Percentiles rank a stretch among this genome's conserved stretches.
Evolutionary conservation across 1,140 invertebrate species (phyloP).

Genomic region (Dreissena polymorpha): DNA sequence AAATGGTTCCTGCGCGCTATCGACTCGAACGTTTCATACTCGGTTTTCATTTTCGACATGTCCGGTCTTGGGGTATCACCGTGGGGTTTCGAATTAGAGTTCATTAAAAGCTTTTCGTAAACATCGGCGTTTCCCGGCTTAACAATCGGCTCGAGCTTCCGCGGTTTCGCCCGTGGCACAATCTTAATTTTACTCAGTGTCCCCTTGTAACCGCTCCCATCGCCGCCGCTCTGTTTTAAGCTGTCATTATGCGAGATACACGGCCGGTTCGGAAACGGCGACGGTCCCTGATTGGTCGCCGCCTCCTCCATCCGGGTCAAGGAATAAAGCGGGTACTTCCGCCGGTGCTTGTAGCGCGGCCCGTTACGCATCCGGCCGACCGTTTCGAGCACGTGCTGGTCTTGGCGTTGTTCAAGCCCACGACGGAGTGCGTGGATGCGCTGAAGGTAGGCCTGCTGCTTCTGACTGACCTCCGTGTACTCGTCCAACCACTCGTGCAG

Average conservation of each 20-base stretch:
- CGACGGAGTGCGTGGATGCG: constrained; percentile 54
- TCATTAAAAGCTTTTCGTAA: constrained; percentile 8
- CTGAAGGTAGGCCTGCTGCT: constrained; percentile 60
- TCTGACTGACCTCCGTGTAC: constrained; percentile 58
- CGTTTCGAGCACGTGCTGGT: constrained; percentile 51
- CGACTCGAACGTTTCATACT: constrained; percentile 63
- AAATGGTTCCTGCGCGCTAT: constrained; percentile 61
- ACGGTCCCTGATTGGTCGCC: constrained; percentile 28
- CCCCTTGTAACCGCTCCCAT: neutral
- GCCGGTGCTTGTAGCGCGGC: constrained; percentile 5
- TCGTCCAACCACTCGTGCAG: constrained; percentile 61
- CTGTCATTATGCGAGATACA: constrained; percentile 44
- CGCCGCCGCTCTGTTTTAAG: neutral
- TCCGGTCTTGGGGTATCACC: constrained; percentile 30
- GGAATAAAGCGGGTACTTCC: constrained; percentile 35
- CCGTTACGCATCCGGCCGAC: constrained; percentile 58
- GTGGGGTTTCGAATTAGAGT: neutral
- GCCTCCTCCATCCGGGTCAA: constrained; percentile 33
- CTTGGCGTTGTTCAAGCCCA: constrained; percentile 50
- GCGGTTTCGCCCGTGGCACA: constrained; percentile 32
- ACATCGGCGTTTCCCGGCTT: neutral
- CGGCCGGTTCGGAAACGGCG: constrained; percentile 53
- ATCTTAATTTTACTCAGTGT: constrained; percentile 38
- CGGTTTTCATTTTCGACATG: constrained; percentile 60
- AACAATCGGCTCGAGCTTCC: constrained; percentile 51